Conservation (phyloP, 2,797 vertebrate genomes). For the Rhynchonycteris naso region DNA sequence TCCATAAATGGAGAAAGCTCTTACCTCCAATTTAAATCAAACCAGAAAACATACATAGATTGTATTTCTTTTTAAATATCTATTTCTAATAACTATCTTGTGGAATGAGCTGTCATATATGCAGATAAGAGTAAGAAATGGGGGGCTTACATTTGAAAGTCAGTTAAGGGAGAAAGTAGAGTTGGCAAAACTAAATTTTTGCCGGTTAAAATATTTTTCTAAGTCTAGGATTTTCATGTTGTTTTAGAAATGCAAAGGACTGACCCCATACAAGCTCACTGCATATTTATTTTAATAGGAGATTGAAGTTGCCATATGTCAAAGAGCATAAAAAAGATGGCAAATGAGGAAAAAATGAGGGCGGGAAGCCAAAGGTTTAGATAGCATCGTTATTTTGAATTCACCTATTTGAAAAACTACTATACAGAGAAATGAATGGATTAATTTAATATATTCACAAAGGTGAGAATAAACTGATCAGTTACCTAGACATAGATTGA, state of each 20-base stretch:
- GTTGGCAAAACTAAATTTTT: background rate
- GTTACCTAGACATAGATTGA: background rate
- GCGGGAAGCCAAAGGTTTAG: background rate
- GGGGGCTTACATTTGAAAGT: background rate
- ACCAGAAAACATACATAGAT: background rate
- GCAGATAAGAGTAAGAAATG: background rate
- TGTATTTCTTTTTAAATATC: background rate
- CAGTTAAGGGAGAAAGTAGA: background rate
- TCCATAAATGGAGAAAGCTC: background rate
- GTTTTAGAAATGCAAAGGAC: constrained; percentile 8
- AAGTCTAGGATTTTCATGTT: background rate
- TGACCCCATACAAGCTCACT: background rate
- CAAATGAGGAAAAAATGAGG: background rate
- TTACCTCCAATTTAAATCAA: background rate
- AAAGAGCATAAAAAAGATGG: background rate
- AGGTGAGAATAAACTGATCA: background rate
- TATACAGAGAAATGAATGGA: background rate
- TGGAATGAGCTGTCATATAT: background rate
- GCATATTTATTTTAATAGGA: background rate
- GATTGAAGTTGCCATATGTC: background rate
- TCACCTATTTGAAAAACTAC: background rate
- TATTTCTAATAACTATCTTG: background rate
- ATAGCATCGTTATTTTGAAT: background rate
- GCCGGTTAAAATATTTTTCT: background rate
- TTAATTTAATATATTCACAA: background rate